phyloP scores from a whole-genome alignment of 2,888 invertebrate species.

The Phaonia tiefii region DNA sequence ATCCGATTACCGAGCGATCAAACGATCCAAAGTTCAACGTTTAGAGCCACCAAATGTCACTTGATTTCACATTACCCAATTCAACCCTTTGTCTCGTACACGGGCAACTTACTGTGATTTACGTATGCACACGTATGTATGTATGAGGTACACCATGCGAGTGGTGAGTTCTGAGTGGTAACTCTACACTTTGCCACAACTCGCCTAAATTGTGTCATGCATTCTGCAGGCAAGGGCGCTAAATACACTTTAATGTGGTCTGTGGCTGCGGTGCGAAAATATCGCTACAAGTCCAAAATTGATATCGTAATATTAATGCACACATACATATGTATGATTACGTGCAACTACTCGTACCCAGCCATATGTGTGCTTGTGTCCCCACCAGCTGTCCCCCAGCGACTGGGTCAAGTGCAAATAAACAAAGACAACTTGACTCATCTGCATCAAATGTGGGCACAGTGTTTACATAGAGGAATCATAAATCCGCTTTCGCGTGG shows the following conservation, averaged over 20 bases:
- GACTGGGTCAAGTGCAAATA: no score
- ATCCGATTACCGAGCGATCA: neutral
- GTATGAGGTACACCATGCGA: no score
- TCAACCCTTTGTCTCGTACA: neutral
- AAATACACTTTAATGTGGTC: constrained; percentile 33
- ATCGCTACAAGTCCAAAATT: neutral
- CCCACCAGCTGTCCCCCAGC: no score
- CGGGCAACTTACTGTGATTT: no score
- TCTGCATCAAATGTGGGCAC: no score
- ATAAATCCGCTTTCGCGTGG: no score
- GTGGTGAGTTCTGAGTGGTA: neutral
- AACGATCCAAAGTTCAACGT: constrained; percentile 1
- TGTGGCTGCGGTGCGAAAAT: neutral
- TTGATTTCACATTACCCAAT: constrained; percentile 9
- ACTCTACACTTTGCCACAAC: constrained; percentile 11
- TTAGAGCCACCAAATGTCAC: constrained; percentile 12
- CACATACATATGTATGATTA: no score
- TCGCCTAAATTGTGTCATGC: constrained; percentile 7
- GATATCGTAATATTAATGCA: neutral
- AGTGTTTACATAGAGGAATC: no score
- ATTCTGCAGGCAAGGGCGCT: constrained; percentile 23
- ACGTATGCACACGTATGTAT: no score
- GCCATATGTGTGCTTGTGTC: no score
- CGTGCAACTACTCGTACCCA: no score
- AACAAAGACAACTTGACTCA: no score